Evolutionary conservation across 2,888 invertebrate species (phyloP).

Genomic region (Gandaritis pyraliata): DNA sequence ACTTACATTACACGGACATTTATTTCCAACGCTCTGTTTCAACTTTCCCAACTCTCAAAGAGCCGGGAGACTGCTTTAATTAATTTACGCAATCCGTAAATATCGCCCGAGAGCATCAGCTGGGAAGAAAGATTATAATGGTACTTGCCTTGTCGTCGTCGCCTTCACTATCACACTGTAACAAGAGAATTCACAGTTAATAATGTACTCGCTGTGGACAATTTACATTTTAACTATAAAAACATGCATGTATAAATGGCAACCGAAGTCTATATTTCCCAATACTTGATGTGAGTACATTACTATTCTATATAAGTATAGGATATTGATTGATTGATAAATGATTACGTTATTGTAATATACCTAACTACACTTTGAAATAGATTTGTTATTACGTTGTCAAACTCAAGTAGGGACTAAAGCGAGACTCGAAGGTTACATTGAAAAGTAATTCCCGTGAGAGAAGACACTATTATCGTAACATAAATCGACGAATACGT

Average conservation of each 20-base stretch:
- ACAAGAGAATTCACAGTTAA: constrained; percentile 74
- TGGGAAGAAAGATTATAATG: constrained; percentile 51
- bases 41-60: constrained; percentile 72
- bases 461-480: constrained; percentile 68
- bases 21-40: constrained; percentile 75
- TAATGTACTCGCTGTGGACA: constrained; percentile 13
- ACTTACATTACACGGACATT: constrained; percentile 81
- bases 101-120: constrained; percentile 55
- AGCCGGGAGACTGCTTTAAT: constrained; percentile 67
- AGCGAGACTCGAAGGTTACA: constrained; percentile 28
- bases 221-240: constrained; percentile 13
- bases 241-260: constrained; percentile 22
- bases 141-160: constrained; percentile 94
- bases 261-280: constrained; percentile 26
- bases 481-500: constrained; percentile 75
- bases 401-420: constrained; percentile 15
- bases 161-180: constrained; percentile 97
- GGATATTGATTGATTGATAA: constrained; percentile 18
- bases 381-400: neutral
- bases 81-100: constrained; percentile 72
- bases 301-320: constrained; percentile 6
- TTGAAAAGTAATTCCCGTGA: constrained; percentile 54
- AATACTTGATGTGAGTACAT: constrained; percentile 19
- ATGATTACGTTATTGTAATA: constrained; percentile 12
- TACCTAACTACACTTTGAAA: constrained; percentile 4